A percentile compares a stretch with the other conserved stretches of the same genome.
phyloP scores from a whole-genome alignment of 2,113 vertebrate species.

The Hystrix brachyura region DNA sequence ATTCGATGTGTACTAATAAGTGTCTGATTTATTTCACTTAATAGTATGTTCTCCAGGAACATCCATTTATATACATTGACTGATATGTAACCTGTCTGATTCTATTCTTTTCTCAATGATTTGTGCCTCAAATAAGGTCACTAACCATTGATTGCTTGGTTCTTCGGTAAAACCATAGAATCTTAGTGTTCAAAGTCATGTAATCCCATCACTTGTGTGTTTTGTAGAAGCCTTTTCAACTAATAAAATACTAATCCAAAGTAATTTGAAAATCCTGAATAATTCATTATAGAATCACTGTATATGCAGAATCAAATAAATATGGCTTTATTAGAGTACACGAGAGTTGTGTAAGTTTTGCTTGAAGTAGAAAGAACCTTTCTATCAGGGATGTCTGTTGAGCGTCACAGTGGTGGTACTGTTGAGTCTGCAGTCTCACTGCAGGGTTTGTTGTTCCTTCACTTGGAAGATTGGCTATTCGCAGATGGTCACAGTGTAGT shows the following conservation, averaged over 20 bases:
- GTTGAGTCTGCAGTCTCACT: not conserved
- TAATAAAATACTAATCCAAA: constrained; percentile 47
- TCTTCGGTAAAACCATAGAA: not conserved
- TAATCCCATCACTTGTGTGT: not conserved
- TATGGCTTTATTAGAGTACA: constrained; percentile 1
- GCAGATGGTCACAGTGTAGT: not conserved
- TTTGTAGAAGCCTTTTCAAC: not conserved
- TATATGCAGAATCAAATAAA: constrained; percentile 42
- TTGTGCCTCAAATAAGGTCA: not conserved
- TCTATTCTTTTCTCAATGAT: constrained; percentile 26
- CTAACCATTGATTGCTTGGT: constrained; percentile 20
- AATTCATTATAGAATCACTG: not conserved
- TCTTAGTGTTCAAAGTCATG: constrained; percentile 41
- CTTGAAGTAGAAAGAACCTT: constrained; percentile 20
- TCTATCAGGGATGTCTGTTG: not conserved
- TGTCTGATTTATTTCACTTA: too few relatives aligned
- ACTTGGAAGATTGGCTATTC: not conserved
- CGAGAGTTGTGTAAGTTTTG: not conserved
- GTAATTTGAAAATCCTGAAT: constrained; percentile 32
- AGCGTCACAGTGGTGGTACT: not conserved
- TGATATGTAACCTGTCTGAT: not conserved
- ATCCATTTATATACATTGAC: too few relatives aligned
- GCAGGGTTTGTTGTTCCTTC: not conserved
- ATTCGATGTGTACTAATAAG: too few relatives aligned
- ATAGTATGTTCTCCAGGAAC: too few relatives aligned